A percentile compares a stretch with the other conserved stretches of the same genome.
Conservation (phyloP, 2,888 invertebrate genomes). For the Oscheius sp. region DNA sequence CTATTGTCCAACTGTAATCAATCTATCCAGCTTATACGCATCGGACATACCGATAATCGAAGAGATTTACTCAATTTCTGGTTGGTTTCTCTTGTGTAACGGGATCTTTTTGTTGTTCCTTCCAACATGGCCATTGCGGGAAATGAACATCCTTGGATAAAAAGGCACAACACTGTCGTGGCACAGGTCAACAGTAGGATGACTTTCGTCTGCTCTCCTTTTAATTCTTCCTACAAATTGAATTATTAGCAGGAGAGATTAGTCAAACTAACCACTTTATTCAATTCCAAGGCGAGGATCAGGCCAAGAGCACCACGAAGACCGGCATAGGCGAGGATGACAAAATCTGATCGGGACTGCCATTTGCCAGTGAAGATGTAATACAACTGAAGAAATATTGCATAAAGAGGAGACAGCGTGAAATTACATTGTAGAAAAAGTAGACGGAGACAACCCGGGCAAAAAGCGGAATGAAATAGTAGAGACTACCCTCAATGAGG, state of each 20-base stretch:
- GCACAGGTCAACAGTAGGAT: constrained; percentile 40
- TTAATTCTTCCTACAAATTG: constrained; percentile 73
- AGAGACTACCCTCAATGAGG: constrained; percentile 31
- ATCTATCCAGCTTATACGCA: neutral
- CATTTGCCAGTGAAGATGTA: neutral
- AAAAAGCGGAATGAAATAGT: constrained; percentile 35
- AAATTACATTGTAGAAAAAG: constrained; percentile 34
- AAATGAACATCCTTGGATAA: constrained; percentile 46
- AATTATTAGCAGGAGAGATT: constrained; percentile 30
- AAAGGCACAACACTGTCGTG: constrained; percentile 40
- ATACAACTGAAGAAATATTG: neutral
- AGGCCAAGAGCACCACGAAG: constrained; percentile 79
- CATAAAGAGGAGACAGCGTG: neutral
- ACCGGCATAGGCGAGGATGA: constrained; percentile 80
- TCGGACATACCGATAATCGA: neutral
- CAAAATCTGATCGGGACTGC: constrained; percentile 42
- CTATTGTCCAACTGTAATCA: constrained; percentile 2
- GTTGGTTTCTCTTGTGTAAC: constrained; percentile 33
- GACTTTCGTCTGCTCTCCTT: constrained; percentile 23
- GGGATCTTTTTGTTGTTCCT: constrained; percentile 44
- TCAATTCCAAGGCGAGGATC: constrained; percentile 78
- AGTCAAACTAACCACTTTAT: constrained; percentile 26
- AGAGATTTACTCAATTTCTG: constrained; percentile 8
- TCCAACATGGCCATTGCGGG: constrained; percentile 37
- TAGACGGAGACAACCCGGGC: constrained; percentile 31